A percentile compares a stretch with the other conserved stretches of the same genome.
Evolutionary conservation across 2,888 invertebrate species (phyloP).

Genomic region (Carpatolechia fugitivella): DNA sequence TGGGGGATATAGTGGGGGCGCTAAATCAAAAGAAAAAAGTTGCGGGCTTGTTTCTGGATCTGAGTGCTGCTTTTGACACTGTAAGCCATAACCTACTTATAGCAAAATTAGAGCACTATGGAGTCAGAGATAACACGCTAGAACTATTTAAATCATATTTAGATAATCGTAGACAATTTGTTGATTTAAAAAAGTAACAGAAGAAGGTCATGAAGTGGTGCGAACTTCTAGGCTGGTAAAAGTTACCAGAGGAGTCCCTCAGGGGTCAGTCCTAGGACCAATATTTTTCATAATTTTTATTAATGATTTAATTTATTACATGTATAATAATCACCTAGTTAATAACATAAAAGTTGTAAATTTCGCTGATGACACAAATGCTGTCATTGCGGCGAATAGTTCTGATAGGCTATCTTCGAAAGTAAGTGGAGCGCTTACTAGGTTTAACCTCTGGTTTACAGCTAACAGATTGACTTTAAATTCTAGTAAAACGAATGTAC

Average conservation of each 20-base stretch:
- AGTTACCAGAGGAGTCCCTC: not conserved
- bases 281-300: not conserved
- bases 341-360: not conserved
- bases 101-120: not conserved
- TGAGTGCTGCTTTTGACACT: slow-evolving; percentile 5
- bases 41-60: slow-evolving; percentile 2
- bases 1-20: not conserved
- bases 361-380: slow-evolving; percentile 12
- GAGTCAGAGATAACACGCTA: not conserved
- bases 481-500: not conserved
- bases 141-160: not conserved
- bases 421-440: too few species aligned
- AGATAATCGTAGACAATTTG: not conserved
- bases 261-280: not conserved
- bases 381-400: not conserved
- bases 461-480: not conserved
- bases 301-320: slow-evolving; percentile 2
- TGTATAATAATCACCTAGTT: not conserved
- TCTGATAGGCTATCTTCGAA: not conserved
- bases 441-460: not conserved
- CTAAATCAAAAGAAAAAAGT: not conserved
- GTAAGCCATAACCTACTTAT: not conserved
- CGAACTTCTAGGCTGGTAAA: too few species aligned
- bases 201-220: not conserved
- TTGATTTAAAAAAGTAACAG: not conserved